A percentile compares a stretch with the other conserved stretches of the same genome.
Conservation (phyloP, 2,113 vertebrate genomes). For the Pardalotus punctatus region DNA sequence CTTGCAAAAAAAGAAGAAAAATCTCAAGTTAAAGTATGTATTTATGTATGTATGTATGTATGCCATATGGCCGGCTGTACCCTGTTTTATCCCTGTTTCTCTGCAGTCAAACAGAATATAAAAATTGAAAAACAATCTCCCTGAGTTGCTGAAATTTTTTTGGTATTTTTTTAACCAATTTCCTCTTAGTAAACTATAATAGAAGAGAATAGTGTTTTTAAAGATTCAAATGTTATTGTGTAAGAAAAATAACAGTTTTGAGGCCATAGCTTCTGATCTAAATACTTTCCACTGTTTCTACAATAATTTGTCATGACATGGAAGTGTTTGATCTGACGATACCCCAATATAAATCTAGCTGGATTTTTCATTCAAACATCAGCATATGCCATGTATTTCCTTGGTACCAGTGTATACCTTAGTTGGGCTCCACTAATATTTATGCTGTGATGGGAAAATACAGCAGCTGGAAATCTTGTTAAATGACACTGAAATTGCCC, state of each 20-base stretch:
- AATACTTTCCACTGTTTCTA: neutral
- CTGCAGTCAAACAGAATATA: neutral
- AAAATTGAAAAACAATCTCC: neutral
- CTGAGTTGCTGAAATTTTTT: neutral
- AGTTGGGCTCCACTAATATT: neutral
- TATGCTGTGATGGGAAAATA: neutral
- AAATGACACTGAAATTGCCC: neutral
- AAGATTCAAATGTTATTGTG: neutral
- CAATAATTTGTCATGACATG: neutral
- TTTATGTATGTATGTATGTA: neutral
- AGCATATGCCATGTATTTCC: neutral
- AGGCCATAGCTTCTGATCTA: neutral
- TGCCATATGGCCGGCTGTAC: neutral
- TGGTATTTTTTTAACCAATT: neutral
- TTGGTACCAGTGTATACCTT: neutral
- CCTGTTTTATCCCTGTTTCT: neutral
- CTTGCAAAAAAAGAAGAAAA: neutral
- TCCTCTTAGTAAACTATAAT: neutral
- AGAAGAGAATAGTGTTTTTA: neutral
- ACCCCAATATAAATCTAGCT: neutral
- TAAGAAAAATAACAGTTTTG: neutral
- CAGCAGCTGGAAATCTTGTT: neutral
- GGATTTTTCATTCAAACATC: neutral
- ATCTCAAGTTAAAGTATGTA: neutral
- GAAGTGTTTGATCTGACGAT: neutral